Evolutionary conservation across 53 echinoderm and acorn worm genomes (phyloP).

Genomic region (Holothuria scabra): DNA sequence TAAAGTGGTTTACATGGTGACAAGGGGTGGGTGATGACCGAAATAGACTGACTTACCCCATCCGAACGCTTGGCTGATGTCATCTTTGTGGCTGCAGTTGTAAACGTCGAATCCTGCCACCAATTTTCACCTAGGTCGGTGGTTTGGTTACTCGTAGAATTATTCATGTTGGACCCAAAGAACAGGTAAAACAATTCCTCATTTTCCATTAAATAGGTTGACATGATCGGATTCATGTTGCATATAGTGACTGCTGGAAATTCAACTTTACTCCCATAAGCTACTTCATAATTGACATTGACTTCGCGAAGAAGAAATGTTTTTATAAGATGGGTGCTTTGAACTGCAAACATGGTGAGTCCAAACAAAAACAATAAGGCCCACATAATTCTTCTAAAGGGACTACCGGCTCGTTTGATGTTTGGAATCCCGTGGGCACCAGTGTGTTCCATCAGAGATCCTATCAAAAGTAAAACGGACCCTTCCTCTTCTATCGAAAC

Average conservation of each 20-base stretch:
- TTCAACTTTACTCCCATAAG: constrained; percentile 1
- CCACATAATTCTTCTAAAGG: constrained; percentile 64
- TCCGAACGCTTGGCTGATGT: no score
- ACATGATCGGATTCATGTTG: constrained; percentile 72
- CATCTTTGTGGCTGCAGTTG: no score
- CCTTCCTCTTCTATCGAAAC: background rate
- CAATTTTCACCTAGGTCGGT: no score
- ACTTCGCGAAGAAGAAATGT: constrained; percentile 51
- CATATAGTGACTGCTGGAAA: constrained; percentile 88
- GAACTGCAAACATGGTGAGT: constrained; percentile 48
- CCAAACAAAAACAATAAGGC: constrained; percentile 56
- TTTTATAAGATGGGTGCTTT: constrained; percentile 23
- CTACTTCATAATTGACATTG: constrained; percentile 65
- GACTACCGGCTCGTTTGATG: constrained; percentile 61
- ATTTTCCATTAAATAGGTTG: background rate
- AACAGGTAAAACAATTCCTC: background rate
- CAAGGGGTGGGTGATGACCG: no score
- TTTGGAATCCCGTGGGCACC: constrained; percentile 89
- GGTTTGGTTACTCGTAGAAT: no score
- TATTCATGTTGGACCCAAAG: no score
- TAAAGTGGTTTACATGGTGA: no score
- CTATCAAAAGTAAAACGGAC: constrained; percentile 28
- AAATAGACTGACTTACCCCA: no score
- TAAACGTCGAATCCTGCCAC: no score
- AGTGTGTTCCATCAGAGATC: constrained; percentile 60